These are phyloP conservation scores for Ameiurus melas DNA, from an alignment of 2,113 vertebrate genomes.

Conservation along the genomic window DNA sequence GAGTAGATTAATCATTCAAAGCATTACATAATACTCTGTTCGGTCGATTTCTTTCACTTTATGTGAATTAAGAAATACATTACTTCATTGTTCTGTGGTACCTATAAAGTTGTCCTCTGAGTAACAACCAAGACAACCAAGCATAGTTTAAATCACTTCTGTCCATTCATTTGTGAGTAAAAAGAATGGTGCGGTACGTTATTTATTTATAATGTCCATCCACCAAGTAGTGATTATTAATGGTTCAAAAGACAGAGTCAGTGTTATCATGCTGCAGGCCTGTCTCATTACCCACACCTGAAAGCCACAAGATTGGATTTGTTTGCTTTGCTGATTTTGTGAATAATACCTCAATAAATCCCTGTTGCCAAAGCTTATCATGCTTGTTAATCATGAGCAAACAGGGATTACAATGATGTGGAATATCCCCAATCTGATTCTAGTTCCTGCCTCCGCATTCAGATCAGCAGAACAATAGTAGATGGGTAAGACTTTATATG, in stretches of 20 bases:
- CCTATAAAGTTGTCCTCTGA: constrained; percentile 28
- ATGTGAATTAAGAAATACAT: constrained; percentile 33
- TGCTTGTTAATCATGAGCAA: constrained; percentile 45
- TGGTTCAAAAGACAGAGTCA: constrained; percentile 29
- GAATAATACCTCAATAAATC: constrained; percentile 53
- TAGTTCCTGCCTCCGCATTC: constrained; percentile 39
- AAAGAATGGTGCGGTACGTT: constrained; percentile 3
- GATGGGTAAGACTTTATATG: constrained; percentile 9
- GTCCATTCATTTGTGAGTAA: not conserved
- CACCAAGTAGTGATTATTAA: constrained; percentile 27
- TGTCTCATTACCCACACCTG: constrained; percentile 41
- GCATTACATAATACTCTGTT: constrained; percentile 32
- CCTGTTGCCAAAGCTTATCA: constrained; percentile 42
- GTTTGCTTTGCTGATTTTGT: constrained; percentile 53
- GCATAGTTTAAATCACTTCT: not conserved
- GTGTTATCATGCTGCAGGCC: constrained; percentile 7
- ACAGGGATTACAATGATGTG: constrained; percentile 49
- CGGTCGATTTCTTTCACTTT: constrained; percentile 18
- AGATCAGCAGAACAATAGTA: constrained; percentile 40
- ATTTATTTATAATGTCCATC: not conserved
- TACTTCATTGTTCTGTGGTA: not conserved
- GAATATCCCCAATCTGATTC: constrained; percentile 34
- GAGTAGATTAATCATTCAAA: not conserved
- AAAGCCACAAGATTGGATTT: constrained; percentile 40
- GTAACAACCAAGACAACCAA: not conserved